A percentile compares a stretch with the other conserved stretches of the same genome.
Conservation (phyloP, 2,113 vertebrate genomes). For the Ovibos moschatus region DNA sequence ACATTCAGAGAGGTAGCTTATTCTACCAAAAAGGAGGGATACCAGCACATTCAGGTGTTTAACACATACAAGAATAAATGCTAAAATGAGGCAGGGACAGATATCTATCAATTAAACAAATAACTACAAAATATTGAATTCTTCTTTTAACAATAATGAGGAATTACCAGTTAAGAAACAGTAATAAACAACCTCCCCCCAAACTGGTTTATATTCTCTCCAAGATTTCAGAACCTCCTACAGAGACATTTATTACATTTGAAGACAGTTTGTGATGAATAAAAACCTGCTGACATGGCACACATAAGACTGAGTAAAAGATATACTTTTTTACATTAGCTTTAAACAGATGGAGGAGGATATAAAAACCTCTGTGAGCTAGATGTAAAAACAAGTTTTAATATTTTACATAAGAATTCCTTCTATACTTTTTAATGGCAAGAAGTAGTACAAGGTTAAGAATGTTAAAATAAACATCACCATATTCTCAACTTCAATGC, state of each 20-base stretch:
- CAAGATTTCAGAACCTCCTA: slow-evolving; percentile 59
- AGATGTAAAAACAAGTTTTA: slow-evolving; percentile 56
- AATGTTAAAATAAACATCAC: slow-evolving; percentile 81
- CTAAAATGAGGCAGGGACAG: accelerated
- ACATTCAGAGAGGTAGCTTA: neutral
- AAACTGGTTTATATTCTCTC: neutral
- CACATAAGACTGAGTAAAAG: slow-evolving; percentile 46
- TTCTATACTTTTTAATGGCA: slow-evolving; percentile 49
- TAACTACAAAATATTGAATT: neutral
- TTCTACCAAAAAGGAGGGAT: neutral
- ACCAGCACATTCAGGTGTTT: neutral
- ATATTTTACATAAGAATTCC: slow-evolving; percentile 62
- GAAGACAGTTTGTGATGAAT: slow-evolving; percentile 58
- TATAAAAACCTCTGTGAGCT: neutral
- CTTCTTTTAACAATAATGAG: neutral
- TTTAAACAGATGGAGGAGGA: slow-evolving; percentile 49
- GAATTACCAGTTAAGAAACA: neutral
- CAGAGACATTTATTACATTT: slow-evolving; percentile 48
- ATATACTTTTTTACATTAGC: slow-evolving; percentile 57
- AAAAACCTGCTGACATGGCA: slow-evolving; percentile 69
- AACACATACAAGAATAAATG: neutral
- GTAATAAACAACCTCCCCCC: neutral
- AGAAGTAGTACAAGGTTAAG: slow-evolving; percentile 22
- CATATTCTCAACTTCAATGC: slow-evolving; percentile 95
- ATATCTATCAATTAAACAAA: neutral